These are phyloP conservation scores for Naja naja DNA, from an alignment of 2,113 vertebrate genomes.

Conservation along the genomic window DNA sequence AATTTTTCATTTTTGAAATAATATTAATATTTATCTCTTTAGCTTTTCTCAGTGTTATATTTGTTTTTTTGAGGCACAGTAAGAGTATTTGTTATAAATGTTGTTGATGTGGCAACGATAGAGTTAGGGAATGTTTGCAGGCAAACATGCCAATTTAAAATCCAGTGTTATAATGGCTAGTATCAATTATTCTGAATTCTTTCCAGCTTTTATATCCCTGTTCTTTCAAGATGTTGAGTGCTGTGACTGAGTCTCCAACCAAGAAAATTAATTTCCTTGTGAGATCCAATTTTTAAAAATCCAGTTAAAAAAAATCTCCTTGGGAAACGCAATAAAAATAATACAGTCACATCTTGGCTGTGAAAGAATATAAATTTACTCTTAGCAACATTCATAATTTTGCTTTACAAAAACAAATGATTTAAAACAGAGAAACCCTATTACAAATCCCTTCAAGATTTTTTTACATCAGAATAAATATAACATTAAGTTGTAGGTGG, in stretches of 20 bases:
- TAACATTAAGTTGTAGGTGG: neutral
- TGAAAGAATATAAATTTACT: neutral
- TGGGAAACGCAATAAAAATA: neutral
- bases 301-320: neutral
- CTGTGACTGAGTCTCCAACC: neutral
- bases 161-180: constrained; percentile 32
- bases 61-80: neutral
- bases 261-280: neutral
- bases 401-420: neutral
- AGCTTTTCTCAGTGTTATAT: neutral
- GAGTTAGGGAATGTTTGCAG: constrained; percentile 30
- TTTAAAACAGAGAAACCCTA: neutral
- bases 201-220: neutral
- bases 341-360: neutral
- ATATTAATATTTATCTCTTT: neutral
- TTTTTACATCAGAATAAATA: neutral
- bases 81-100: constrained; percentile 2
- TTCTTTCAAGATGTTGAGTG: neutral
- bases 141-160: constrained; percentile 54
- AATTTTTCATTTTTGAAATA: neutral
- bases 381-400: neutral
- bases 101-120: constrained; percentile 3
- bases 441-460: neutral
- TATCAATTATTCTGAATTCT: neutral
- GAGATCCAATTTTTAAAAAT: neutral